Percentiles rank a stretch among this genome's conserved stretches.
Evolutionary conservation across 2,888 invertebrate species (phyloP).

Genomic region (Heterodera filipjevi): DNA sequence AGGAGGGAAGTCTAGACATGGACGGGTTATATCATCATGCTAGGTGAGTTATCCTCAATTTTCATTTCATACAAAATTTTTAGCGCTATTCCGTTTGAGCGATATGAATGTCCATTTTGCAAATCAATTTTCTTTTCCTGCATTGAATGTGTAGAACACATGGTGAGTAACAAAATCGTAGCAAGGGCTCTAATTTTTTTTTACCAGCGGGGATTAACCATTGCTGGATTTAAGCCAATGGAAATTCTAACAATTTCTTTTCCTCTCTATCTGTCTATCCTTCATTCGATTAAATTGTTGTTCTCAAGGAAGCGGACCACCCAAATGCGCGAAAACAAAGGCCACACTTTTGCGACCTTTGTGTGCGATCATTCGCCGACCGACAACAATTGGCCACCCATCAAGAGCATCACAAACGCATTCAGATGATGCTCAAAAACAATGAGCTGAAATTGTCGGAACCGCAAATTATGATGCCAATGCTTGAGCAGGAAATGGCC

Average conservation of each 20-base stretch:
- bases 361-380: slow-evolving; percentile 53
- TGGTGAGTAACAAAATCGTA: slow-evolving; percentile 16
- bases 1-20: slow-evolving; percentile 40
- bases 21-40: slow-evolving; percentile 53
- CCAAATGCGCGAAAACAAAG: slow-evolving; percentile 46
- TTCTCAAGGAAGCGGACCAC: slow-evolving; percentile 49
- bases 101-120: slow-evolving; percentile 63
- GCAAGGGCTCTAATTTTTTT: too few relatives aligned
- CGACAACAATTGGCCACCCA: slow-evolving; percentile 55
- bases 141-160: slow-evolving; percentile 57
- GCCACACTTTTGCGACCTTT: slow-evolving; percentile 61
- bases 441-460: slow-evolving; percentile 46
- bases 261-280: too few relatives aligned
- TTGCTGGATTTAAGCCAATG: too few relatives aligned
- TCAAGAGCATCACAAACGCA: slow-evolving; percentile 60
- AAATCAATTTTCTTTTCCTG: slow-evolving; percentile 56
- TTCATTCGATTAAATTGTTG: slow-evolving; percentile 16
- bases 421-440: slow-evolving; percentile 52
- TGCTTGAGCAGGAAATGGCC: slow-evolving; percentile 5
- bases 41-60: slow-evolving; percentile 3
- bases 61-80: background rate
- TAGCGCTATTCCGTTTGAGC: slow-evolving; percentile 56
- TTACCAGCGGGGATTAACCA: too few relatives aligned
- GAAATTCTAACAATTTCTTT: too few relatives aligned
- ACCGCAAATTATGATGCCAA: slow-evolving; percentile 29